A percentile compares a stretch with the other conserved stretches of the same genome.
These are phyloP conservation scores for Caenorhabditis doughertyi DNA, from an alignment of 2,888 invertebrate species.

Conservation along the genomic window DNA sequence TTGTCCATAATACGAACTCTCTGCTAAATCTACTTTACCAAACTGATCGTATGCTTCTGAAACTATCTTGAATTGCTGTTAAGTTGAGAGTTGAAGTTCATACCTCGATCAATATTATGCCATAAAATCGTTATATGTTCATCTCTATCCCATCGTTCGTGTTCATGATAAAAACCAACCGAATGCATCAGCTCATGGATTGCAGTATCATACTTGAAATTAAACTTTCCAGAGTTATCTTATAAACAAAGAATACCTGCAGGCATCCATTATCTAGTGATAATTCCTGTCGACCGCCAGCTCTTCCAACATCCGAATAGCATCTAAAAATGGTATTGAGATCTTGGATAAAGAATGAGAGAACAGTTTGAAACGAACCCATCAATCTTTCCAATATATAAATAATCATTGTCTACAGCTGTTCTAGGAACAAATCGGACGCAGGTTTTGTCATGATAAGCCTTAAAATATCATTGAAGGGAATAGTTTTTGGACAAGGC, in stretches of 20 bases:
- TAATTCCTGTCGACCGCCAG: conserved; percentile 82
- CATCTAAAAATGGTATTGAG: conserved; percentile 73
- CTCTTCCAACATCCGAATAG: conserved; percentile 82
- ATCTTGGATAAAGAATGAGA: not conserved
- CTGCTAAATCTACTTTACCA: conserved; percentile 82
- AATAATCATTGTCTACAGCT: conserved; percentile 80
- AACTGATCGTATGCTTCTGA: conserved; percentile 83
- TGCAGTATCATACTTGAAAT: conserved; percentile 81
- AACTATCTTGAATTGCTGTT: conserved; percentile 21
- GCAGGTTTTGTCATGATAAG: conserved; percentile 81
- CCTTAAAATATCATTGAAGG: conserved; percentile 61
- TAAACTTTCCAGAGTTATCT: not conserved
- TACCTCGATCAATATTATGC: conserved; percentile 82
- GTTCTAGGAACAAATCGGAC: conserved; percentile 80
- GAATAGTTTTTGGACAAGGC: too few species aligned
- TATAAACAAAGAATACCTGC: conserved; percentile 51
- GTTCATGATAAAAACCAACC: conserved; percentile 83
- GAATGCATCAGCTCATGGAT: conserved; percentile 83
- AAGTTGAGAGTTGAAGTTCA: not conserved
- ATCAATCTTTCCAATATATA: conserved; percentile 83
- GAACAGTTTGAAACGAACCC: conserved; percentile 70
- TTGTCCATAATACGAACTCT: conserved; percentile 82
- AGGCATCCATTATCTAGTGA: conserved; percentile 82
- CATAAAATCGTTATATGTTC: conserved; percentile 81
- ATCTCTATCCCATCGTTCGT: conserved; percentile 83